These are phyloP conservation scores for Otolemur crassicaudatus DNA, from an alignment of 2,797 vertebrate genomes.

Conservation along the genomic window DNA sequence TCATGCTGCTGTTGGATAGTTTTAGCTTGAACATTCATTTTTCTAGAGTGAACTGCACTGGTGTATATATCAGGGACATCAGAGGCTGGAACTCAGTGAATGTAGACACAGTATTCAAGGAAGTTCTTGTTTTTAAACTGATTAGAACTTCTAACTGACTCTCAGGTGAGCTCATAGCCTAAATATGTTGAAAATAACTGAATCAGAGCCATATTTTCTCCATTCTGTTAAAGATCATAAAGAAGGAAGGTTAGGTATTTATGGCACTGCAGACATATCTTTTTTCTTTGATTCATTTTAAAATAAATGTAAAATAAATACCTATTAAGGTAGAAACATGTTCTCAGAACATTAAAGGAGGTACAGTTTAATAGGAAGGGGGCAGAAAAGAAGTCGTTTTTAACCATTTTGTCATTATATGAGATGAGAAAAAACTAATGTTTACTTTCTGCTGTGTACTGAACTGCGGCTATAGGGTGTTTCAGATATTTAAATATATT, in stretches of 20 bases:
- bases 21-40: slow-evolving; percentile 13
- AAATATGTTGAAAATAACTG: slow-evolving; percentile 51
- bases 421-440: slow-evolving; percentile 36
- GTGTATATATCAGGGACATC: neutral
- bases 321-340: neutral
- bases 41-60: slow-evolving; percentile 2
- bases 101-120: slow-evolving; percentile 39
- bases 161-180: slow-evolving; percentile 51
- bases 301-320: slow-evolving; percentile 38
- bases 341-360: slow-evolving; percentile 33
- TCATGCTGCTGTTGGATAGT: neutral
- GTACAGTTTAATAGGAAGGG: neutral
- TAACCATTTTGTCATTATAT: slow-evolving; percentile 52
- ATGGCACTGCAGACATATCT: neutral
- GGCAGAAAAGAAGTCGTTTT: slow-evolving; percentile 35
- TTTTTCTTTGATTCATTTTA: slow-evolving; percentile 56
- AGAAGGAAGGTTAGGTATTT: neutral
- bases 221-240: neutral
- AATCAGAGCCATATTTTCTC: slow-evolving; percentile 53
- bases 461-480: neutral
- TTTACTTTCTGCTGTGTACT: slow-evolving; percentile 54
- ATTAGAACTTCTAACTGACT: slow-evolving; percentile 39
- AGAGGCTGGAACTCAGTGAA: slow-evolving; percentile 51
- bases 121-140: slow-evolving; percentile 21
- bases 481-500: neutral